These are phyloP conservation scores for Hydropotes inermis DNA, from an alignment of 2,113 vertebrate genomes.

Conservation along the genomic window DNA sequence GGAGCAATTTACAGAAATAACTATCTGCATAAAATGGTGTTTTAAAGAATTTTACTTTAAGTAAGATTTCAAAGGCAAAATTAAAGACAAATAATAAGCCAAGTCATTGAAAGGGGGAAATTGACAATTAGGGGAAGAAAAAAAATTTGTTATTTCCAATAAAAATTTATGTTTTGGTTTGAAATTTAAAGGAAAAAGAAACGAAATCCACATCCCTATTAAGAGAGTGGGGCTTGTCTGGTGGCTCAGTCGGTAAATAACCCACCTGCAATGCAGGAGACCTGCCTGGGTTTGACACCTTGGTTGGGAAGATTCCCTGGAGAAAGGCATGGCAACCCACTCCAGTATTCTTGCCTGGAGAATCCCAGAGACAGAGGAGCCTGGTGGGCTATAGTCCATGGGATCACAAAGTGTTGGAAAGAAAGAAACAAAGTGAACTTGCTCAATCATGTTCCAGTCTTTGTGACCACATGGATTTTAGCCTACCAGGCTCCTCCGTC, in stretches of 20 bases:
- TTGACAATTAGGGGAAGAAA: not conserved
- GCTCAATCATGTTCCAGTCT: rapidly evolving
- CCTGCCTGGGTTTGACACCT: not conserved
- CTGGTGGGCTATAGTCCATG: not conserved
- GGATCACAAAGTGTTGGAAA: not conserved
- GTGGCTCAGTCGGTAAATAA: not conserved
- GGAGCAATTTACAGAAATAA: not conserved
- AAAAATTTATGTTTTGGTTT: not conserved
- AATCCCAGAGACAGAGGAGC: not conserved
- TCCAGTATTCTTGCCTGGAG: not conserved
- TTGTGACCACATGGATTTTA: not conserved
- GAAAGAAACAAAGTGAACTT: not conserved
- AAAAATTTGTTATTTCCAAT: not conserved
- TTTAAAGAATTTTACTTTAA: not conserved
- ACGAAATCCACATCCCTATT: not conserved
- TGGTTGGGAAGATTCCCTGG: not conserved
- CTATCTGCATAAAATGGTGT: not conserved
- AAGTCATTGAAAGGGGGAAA: not conserved
- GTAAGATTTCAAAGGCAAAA: not conserved
- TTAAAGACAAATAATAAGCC: not conserved
- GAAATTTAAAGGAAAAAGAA: not conserved
- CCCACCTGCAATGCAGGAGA: not conserved
- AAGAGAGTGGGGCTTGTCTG: not conserved
- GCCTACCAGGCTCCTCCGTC: not conserved
- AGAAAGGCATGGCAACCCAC: not conserved